These are phyloP conservation scores for Adineta ricciae DNA, from an alignment of 2,888 invertebrate species.

Conservation along the genomic window DNA sequence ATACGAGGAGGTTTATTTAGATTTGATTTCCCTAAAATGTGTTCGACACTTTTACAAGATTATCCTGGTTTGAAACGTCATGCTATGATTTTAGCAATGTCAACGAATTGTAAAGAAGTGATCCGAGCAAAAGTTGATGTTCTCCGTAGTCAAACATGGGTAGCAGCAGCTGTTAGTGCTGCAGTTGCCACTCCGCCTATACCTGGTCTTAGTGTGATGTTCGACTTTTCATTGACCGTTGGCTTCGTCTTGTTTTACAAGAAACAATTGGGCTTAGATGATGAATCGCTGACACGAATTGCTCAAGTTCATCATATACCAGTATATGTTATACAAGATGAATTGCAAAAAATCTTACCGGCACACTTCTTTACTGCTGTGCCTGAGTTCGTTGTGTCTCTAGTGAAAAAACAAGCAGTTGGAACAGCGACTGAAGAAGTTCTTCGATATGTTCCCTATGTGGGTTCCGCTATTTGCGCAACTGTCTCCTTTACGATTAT, in stretches of 20 bases:
- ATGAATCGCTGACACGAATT: neutral
- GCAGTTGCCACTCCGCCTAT: constrained; percentile 3
- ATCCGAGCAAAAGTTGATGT: constrained; percentile 3
- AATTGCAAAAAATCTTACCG: constrained; percentile 10
- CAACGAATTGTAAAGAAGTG: constrained; percentile 7
- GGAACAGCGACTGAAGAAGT: neutral
- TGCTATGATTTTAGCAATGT: neutral
- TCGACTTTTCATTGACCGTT: constrained; percentile 11
- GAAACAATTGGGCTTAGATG: constrained; percentile 4
- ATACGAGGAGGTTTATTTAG: neutral
- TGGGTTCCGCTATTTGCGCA: neutral
- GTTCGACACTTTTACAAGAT: neutral
- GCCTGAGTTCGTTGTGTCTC: neutral
- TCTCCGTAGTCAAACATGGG: neutral
- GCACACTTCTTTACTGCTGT: constrained; percentile 13
- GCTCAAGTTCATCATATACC: constrained; percentile 5
- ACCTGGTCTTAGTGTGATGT: neutral
- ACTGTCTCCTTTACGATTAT: neutral
- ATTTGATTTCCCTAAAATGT: constrained; percentile 12
- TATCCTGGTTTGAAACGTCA: constrained; percentile 18
- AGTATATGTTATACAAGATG: neutral
- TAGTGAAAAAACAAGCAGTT: neutral
- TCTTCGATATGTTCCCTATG: constrained; percentile 7
- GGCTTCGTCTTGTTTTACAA: neutral
- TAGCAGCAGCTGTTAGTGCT: constrained; percentile 18